Evolutionary conservation across 2,113 vertebrate species (phyloP).

Genomic region (Martes martes): DNA sequence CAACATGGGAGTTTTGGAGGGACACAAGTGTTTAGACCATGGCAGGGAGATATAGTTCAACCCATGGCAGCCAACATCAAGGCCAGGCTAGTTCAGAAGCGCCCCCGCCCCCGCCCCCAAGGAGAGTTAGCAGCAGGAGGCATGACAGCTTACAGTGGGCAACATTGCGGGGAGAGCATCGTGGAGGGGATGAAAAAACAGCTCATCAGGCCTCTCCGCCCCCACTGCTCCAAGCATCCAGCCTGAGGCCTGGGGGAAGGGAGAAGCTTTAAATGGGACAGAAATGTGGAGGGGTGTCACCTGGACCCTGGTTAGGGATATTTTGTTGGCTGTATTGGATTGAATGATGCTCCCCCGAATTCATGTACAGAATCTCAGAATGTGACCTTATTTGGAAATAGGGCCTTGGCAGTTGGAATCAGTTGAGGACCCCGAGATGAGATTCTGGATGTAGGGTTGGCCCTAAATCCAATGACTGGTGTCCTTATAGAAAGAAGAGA

Average conservation of each 20-base stretch:
- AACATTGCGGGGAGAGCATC: background rate
- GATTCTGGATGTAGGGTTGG: background rate
- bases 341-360: background rate
- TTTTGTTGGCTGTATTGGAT: background rate
- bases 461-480: background rate
- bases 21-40: background rate
- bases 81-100: background rate
- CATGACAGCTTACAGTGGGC: background rate
- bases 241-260: background rate
- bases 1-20: background rate
- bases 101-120: background rate
- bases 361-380: background rate
- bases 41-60: background rate
- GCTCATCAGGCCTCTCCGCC: rapidly evolving
- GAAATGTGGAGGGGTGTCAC: background rate
- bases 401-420: background rate
- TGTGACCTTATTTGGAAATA: background rate
- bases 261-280: background rate
- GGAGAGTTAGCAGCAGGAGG: background rate
- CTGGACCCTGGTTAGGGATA: background rate
- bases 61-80: background rate
- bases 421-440: background rate
- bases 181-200: background rate
- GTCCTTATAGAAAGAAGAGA: background rate
- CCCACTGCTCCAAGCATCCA: background rate